Evolutionary conservation across 2,113 vertebrate genomes (phyloP).

Genomic region (Cricetomys ansorgei): DNA sequence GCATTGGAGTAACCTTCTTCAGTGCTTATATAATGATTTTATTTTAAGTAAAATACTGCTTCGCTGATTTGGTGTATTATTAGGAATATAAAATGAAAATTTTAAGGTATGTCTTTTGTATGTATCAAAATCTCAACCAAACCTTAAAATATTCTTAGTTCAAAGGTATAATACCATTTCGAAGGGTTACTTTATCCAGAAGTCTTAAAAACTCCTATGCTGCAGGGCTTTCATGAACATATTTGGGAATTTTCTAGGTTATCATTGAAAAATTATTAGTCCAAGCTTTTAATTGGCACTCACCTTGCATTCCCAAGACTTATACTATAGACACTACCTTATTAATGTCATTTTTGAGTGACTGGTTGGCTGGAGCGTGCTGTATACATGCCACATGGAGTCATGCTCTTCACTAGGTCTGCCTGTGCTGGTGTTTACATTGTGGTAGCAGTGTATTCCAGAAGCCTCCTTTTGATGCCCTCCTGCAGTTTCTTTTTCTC

Average conservation of each 20-base stretch:
- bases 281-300: constrained; percentile 15
- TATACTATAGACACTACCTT: constrained; percentile 5
- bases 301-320: neutral
- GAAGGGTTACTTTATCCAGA: neutral
- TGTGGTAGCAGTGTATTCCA: neutral
- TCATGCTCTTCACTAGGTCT: neutral
- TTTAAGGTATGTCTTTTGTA: neutral
- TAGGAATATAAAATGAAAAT: constrained; percentile 32
- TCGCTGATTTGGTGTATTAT: neutral
- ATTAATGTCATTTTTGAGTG: neutral
- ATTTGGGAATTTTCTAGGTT: neutral
- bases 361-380: neutral
- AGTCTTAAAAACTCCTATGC: neutral
- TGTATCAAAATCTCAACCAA: constrained; percentile 38
- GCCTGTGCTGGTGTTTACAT: constrained; percentile 24
- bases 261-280: constrained; percentile 12
- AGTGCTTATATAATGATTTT: constrained; percentile 29
- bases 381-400: neutral
- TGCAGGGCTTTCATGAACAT: neutral
- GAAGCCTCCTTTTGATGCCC: neutral
- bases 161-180: neutral
- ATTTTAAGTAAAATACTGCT: neutral
- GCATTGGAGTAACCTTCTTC: neutral
- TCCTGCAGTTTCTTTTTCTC: neutral
- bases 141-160: constrained; percentile 28